Percentiles rank a stretch among this genome's conserved stretches.
phyloP scores from a whole-genome alignment of 2,113 vertebrate species.

The Tetrax tetrax region DNA sequence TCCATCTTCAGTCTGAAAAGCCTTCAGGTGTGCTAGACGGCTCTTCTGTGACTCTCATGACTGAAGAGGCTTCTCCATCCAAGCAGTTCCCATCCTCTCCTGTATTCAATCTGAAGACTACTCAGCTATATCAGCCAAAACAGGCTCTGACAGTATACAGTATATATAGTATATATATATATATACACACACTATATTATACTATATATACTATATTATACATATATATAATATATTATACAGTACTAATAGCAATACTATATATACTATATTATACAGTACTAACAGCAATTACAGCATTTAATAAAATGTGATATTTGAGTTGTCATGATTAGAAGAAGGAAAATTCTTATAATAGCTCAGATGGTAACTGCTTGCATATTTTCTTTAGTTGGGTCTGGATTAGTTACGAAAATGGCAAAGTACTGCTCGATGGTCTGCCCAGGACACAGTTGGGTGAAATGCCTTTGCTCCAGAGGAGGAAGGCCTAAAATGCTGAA shows the following conservation, averaged over 20 bases:
- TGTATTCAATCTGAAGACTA: background rate
- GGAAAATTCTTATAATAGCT: background rate
- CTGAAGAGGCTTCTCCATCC: background rate
- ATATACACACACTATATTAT: too few species aligned
- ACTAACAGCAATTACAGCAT: background rate
- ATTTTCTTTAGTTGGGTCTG: background rate
- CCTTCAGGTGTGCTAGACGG: background rate
- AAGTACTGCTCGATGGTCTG: background rate
- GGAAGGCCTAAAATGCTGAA: background rate
- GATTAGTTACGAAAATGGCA: background rate
- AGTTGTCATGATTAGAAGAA: constrained; percentile 16
- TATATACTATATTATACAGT: too few species aligned
- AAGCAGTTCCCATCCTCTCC: background rate
- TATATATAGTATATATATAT: too few species aligned
- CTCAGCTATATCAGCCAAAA: background rate
- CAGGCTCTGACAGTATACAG: background rate
- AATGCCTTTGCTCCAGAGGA: background rate
- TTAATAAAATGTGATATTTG: constrained; percentile 27
- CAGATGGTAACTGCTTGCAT: background rate
- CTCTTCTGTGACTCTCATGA: background rate
- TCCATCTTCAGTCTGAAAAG: background rate
- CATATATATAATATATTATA: too few species aligned
- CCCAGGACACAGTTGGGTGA: background rate
- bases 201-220: too few species aligned
- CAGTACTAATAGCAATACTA: too few species aligned